A percentile compares a stretch with the other conserved stretches of the same genome.
Evolutionary conservation across 2,797 vertebrate genomes (phyloP).

Genomic region (Serranus cabrilla): DNA sequence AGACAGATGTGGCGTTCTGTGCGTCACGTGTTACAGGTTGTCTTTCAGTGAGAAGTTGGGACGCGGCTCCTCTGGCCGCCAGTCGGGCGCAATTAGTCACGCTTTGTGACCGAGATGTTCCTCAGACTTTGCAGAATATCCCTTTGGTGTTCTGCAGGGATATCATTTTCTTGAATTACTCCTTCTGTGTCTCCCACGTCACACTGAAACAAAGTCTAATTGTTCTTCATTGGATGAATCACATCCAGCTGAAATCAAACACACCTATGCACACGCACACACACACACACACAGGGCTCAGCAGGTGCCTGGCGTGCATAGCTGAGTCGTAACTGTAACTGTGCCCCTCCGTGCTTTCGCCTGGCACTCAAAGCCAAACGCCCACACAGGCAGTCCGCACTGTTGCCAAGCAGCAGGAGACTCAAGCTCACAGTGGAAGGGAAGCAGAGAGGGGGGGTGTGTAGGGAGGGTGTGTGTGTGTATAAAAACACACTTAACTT

Average conservation of each 20-base stretch:
- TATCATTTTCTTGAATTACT: constrained; percentile 54
- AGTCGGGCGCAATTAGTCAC: constrained; percentile 19
- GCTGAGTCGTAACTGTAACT: constrained; percentile 72
- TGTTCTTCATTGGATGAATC: constrained; percentile 53
- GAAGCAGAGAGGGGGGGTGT: constrained; percentile 27
- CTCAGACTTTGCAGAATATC: constrained; percentile 37
- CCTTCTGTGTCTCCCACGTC: constrained; percentile 48
- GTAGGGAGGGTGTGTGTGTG: constrained; percentile 14
- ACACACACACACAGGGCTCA: constrained; percentile 42
- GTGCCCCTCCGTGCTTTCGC: constrained; percentile 78
- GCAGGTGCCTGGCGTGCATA: constrained; percentile 71
- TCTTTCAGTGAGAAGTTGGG: constrained; percentile 43
- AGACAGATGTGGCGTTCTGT: constrained; percentile 23
- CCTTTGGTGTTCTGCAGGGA: constrained; percentile 27
- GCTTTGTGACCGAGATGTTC: constrained; percentile 20
- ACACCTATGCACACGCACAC: constrained; percentile 18
- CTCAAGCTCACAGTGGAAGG: constrained; percentile 64
- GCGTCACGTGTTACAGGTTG: not conserved
- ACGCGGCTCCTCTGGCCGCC: constrained; percentile 1
- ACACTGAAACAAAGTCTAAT: constrained; percentile 55
- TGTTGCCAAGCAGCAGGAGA: constrained; percentile 87
- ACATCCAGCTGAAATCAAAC: constrained; percentile 30
- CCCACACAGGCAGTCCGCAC: constrained; percentile 81
- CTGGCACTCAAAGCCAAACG: constrained; percentile 76
- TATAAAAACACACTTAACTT: constrained; percentile 67